Conservation (phyloP, 2,888 invertebrate species). For the Alloscopus bannaensis region DNA sequence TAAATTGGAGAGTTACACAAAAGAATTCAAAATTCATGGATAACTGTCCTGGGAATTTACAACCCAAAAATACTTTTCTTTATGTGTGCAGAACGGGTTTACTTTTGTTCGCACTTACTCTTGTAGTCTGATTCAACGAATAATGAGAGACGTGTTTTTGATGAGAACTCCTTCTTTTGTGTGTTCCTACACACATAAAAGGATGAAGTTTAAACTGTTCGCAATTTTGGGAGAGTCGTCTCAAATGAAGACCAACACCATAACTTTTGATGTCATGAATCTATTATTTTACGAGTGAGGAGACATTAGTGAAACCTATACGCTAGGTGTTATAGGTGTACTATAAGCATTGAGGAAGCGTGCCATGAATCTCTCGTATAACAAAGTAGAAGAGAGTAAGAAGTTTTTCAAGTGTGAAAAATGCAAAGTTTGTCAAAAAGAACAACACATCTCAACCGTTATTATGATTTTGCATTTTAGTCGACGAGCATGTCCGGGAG, state of each 20-base stretch:
- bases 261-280: constrained; percentile 17
- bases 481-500: no score
- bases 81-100: no score
- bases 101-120: no score
- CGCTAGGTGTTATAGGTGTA: no score
- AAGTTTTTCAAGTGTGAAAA: constrained; percentile 27
- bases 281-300: constrained; percentile 33
- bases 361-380: no score
- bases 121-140: no score
- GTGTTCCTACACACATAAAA: no score
- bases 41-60: constrained; percentile 55
- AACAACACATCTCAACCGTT: constrained; percentile 34
- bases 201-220: constrained; percentile 7
- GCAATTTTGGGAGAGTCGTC: constrained; percentile 18
- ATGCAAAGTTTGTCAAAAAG: constrained; percentile 14
- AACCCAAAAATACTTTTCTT: no score
- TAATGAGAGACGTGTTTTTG: no score
- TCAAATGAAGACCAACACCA: constrained; percentile 30
- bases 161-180: no score
- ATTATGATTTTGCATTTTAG: constrained; percentile 31
- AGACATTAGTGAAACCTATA: constrained; percentile 15
- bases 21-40: constrained; percentile 47
- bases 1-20: constrained; percentile 23
- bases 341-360: no score
- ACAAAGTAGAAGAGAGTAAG: background rate